Evolutionary conservation across 2,888 invertebrate species (phyloP).

Genomic region (Byasa hedistus): DNA sequence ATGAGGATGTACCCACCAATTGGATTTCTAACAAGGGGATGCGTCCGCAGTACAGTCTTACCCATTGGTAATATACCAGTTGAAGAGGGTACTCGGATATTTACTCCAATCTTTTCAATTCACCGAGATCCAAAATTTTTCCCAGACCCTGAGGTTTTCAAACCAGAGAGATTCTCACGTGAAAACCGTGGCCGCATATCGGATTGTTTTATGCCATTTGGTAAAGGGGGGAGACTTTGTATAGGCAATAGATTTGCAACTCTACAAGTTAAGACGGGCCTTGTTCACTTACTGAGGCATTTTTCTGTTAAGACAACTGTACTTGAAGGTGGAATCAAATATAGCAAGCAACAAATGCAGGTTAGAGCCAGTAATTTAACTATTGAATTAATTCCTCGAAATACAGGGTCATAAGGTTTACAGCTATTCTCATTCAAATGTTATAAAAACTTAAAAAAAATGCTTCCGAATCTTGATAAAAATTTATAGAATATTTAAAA

Average conservation of each 20-base stretch:
- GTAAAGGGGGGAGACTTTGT: constrained; percentile 65
- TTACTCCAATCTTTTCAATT: constrained; percentile 51
- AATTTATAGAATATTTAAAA: no score
- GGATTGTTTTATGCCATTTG: constrained; percentile 64
- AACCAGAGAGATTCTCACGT: constrained; percentile 47
- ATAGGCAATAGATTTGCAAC: constrained; percentile 58
- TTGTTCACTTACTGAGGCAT: constrained; percentile 45
- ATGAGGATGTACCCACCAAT: constrained; percentile 56
- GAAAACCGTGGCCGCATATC: constrained; percentile 40
- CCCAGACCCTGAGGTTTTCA: constrained; percentile 37
- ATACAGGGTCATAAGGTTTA: neutral
- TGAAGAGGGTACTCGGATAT: constrained; percentile 51
- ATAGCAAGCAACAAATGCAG: constrained; percentile 33
- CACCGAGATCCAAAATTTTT: constrained; percentile 67
- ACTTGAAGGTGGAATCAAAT: constrained; percentile 42
- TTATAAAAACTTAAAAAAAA: no score
- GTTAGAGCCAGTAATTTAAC: constrained; percentile 31
- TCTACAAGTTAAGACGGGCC: constrained; percentile 41
- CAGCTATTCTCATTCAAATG: no score
- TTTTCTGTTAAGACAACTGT: constrained; percentile 43
- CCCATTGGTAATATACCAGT: constrained; percentile 57
- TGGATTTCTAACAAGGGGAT: constrained; percentile 46
- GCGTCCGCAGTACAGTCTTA: constrained; percentile 47
- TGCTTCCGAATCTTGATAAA: no score
- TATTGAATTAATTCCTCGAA: constrained; percentile 32